Evolutionary conservation across 2,113 vertebrate genomes (phyloP), one percentile per base, ranked within the genome.

Genomic region (Pelecanoides urinatrix): DNA sequence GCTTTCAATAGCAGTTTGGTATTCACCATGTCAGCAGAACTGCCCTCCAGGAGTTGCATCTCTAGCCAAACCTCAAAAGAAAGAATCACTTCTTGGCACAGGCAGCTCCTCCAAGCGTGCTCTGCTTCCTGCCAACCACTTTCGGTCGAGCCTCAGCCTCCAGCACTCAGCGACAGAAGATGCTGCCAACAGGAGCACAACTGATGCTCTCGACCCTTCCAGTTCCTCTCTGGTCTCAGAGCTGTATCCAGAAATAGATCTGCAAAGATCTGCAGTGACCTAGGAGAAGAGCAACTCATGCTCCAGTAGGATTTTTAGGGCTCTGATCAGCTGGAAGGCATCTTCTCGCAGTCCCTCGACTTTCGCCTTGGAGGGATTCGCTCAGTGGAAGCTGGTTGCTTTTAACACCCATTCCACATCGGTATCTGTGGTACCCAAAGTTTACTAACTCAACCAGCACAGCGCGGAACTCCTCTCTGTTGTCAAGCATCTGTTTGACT

Each of bases 41-140:
- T 82, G 77, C 88, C 92, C 90, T 92, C 70, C 66, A 85, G 56
- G 66, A 94, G 78, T 13, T 68, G 65, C 47, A 53, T 63, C 77
- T 55, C 73, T 32, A 77, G 85, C 70, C 77, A 93, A 90, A 85
- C 52, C 90, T 85, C 85, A 75, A 82, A 93, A 91, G 84, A 83
- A 91, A 93, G 65, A 75, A 78, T 56, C 56, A 36, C 47, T 78
- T 32, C 70, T 75, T 82, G 85, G 88, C 92, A 88, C 0, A 27
- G n/a, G 70, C 40, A 71, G 61, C 52, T 67, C 77, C 67, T 91
- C 77, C 71, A 93, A 90, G 82, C 7, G 0, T 65, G 44, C 66
- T 92, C 61, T 21, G 8, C 85, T 53, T 78, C 56, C 70, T 92
- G 90, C 47, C 92, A 85, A 15, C 18, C 10, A 1, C 73, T 91